Conservation (phyloP, 2,797 vertebrate genomes). For the Neosilurus hyrtlii region DNA sequence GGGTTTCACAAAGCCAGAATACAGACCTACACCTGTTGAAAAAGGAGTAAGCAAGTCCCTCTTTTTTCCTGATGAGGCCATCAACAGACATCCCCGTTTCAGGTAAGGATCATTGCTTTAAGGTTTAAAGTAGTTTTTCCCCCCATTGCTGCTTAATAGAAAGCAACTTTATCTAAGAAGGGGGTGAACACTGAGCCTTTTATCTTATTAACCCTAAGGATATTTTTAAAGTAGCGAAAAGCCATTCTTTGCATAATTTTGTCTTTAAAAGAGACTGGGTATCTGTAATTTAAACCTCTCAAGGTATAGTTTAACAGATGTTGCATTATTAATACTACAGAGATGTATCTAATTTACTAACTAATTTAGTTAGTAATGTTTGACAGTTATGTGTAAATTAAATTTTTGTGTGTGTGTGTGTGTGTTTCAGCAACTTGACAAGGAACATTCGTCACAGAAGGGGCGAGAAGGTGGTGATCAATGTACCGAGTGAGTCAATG, state of each 20-base stretch:
- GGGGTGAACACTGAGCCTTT: not conserved
- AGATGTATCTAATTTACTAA: not conserved
- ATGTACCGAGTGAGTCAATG: constrained; percentile 90
- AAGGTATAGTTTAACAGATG: no score
- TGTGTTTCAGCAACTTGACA: constrained; percentile 83
- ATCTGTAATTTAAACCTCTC: not conserved
- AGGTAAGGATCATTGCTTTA: constrained; percentile 72
- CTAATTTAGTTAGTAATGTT: not conserved
- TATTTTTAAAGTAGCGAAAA: not conserved
- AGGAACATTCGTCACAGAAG: constrained; percentile 95
- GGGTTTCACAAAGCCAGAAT: constrained; percentile 87
- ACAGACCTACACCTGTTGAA: constrained; percentile 83
- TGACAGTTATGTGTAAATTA: not conserved
- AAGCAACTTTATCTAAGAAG: not conserved
- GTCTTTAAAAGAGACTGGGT: no score
- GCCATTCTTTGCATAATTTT: not conserved
- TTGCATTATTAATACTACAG: not conserved
- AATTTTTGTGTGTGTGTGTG: constrained; percentile 1
- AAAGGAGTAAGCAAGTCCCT: constrained; percentile 90
- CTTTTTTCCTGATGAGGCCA: constrained; percentile 96
- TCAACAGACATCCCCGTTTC: constrained; percentile 93
- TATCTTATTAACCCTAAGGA: not conserved
- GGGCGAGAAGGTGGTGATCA: constrained; percentile 94
- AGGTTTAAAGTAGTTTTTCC: not conserved
- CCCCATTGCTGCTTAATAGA: not conserved